Evolutionary conservation across 2,797 vertebrate species (phyloP).

Genomic region (Pantherophis alleghaniensis): DNA sequence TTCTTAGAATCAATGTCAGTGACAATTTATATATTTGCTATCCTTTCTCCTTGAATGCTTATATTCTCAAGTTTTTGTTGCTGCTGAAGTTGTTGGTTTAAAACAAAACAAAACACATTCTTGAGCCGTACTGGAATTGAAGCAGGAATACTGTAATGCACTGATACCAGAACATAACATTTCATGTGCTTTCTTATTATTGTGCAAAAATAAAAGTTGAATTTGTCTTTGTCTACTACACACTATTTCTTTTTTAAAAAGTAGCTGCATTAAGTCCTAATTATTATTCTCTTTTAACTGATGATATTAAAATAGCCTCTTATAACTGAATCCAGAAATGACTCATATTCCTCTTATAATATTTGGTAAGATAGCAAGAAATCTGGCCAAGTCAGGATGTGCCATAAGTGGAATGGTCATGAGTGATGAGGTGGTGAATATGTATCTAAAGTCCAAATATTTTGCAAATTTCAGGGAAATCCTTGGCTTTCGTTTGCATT

Average conservation of each 20-base stretch:
- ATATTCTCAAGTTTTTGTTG: not conserved
- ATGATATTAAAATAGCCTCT: not conserved
- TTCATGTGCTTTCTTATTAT: slow-evolving; percentile 3
- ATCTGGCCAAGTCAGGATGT: slow-evolving; percentile 14
- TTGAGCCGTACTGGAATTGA: not conserved
- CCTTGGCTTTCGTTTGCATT: not conserved
- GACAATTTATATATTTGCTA: not conserved
- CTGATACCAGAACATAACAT: not conserved
- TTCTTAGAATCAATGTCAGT: not conserved
- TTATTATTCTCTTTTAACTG: slow-evolving; percentile 22
- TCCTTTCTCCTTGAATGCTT: not conserved
- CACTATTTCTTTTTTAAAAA: not conserved
- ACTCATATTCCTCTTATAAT: slow-evolving; percentile 6
- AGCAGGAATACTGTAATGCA: not conserved
- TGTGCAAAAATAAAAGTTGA: not conserved
- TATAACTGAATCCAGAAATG: slow-evolving; percentile 20
- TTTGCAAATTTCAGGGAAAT: not conserved
- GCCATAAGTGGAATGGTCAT: slow-evolving; percentile 3
- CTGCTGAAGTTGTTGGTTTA: not conserved
- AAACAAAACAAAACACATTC: not conserved
- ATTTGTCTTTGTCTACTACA: not conserved
- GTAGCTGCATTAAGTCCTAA: not conserved
- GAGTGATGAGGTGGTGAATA: not conserved
- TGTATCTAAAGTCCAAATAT: not conserved
- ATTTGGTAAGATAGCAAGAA: not conserved